Base-by-base conservation (phyloP, 2,797 vertebrate genomes). In the Pitangus sulphuratus region DNA sequence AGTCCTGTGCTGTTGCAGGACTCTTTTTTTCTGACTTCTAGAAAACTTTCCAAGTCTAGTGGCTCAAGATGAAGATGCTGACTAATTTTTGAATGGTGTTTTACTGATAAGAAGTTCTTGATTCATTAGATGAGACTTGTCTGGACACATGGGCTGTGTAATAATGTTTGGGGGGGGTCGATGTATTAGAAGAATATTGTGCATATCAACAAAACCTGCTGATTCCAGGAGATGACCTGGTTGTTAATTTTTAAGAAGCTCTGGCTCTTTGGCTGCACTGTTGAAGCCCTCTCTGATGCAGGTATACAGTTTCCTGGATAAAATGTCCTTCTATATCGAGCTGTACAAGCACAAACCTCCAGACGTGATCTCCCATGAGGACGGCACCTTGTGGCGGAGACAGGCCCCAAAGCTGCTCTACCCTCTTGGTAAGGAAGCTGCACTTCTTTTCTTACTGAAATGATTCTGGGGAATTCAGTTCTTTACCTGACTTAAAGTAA, bases 261-360 rank as follows among this genome's bases (percentile, higher is more conserved):
- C 56, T 89, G 37, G 26, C 50, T 57, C 45, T 71, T 76, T 1
- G 28, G 37, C 62, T 53, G 4, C 30, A 1, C 78, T 45, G 28
- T 18, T 87, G 57, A 89, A 85, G 68, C 33, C 93, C 17, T 70
- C 26, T 79, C 5, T 94, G 44, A 42, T 86, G 61, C 97, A 99
- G 99, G 99, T 99, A 1, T 99, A 99, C 97, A 99, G 98, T 89
- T 99, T 99, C 96, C 97, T 99, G 97, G 99, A 99, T 96, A 99
- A 99, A 97, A 99, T 99, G 99, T 99, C 98, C 15, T 99, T 99
- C 97, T 99, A 99, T 90, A 99, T 99, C 1, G 99, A 99, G 91
- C 97, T 99, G 81, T 99, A 99, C 98, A 99, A 99, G 89, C 99
- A 99, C 68, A 99, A 99, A 77, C 99, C 99, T 37, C 98, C 98